Base-by-base conservation (phyloP, 2,797 vertebrate species). In the Selene dorsalis region DNA sequence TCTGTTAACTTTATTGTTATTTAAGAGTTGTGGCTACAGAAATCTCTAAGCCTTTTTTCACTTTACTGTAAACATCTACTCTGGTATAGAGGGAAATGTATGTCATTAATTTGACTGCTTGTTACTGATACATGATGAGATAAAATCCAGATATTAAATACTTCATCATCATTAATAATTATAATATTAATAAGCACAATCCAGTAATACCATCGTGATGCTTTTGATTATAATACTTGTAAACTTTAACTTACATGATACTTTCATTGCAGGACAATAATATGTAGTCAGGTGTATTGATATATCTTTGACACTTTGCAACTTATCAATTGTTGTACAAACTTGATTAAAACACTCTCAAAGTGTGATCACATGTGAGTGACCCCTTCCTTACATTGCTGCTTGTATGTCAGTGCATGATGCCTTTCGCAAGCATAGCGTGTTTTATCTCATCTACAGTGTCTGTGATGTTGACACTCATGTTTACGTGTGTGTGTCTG, bases 401-500 rank as follows among this genome's bases (percentile, higher is more conserved):
- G 13, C 43, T 61, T 58, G 41, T 67, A 53, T 45, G 20, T 20
- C 66, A 8, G 8, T 5, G 43, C 20, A 63, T 63, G 24, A 70
- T 50, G 18, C 18, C 24, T 65, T 62, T 20, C 7, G 14, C 7
- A 8, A 50, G n/a, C 3, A 17, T 43, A 24, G 20, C 24, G 30
- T 58, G 3, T 45, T 26, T 56, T 20, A 3, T 66, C 30, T 63
- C 22, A 24, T 45, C 16, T 20, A 20, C 5, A 22, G 43, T 52
- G 5, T 16, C 43, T 26, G 13, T 58, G 48, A 65, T 35, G 32
- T 1, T 87, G 62, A 69, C 57, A 6, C 13, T 12, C 45, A 12
- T 73, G 16, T 24, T 4, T 70, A 11, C 43, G 10, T 47, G 50
- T 81, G 6, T 57, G 5, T 69, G 53, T 73, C 8, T 82, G 26